These are phyloP conservation scores for Octodon degus DNA, from an alignment of 2,113 vertebrate species.

Conservation along the genomic window DNA sequence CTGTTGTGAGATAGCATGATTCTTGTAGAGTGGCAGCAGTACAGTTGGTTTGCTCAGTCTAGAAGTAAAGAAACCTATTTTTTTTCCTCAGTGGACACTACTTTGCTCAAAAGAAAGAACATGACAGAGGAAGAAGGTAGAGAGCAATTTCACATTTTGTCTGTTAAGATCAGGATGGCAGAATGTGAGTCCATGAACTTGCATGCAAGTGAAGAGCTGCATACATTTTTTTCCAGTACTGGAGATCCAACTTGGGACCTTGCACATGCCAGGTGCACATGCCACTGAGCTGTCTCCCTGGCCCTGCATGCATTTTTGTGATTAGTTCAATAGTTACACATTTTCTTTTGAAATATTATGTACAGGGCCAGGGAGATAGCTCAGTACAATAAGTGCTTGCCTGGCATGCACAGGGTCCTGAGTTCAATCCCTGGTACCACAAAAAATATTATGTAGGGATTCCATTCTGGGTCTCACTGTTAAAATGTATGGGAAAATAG, in stretches of 20 bases:
- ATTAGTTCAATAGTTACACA: neutral
- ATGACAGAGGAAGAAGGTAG: neutral
- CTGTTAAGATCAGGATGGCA: neutral
- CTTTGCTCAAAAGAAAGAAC: neutral
- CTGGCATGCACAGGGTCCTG: too few relatives aligned
- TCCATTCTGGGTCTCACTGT: neutral
- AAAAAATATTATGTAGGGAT: neutral
- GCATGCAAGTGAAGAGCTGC: neutral
- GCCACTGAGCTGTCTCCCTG: too few relatives aligned
- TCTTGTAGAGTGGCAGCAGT: neutral
- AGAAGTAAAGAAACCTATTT: neutral
- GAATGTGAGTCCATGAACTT: neutral
- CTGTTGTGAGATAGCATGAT: neutral
- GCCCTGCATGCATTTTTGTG: neutral
- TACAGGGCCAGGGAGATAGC: too few relatives aligned
- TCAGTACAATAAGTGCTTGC: too few relatives aligned
- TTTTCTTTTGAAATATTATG: slow-evolving; percentile 29
- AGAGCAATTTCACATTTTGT: neutral
- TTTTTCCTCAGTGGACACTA: neutral
- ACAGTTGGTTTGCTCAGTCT: neutral
- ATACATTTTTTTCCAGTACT: neutral
- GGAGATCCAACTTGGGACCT: too few relatives aligned
- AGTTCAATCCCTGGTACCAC: too few relatives aligned
- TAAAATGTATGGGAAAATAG: neutral
- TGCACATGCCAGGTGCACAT: too few relatives aligned